These are phyloP conservation scores for Aethes cnicana DNA, from an alignment of 2,888 invertebrate genomes.

Conservation along the genomic window DNA sequence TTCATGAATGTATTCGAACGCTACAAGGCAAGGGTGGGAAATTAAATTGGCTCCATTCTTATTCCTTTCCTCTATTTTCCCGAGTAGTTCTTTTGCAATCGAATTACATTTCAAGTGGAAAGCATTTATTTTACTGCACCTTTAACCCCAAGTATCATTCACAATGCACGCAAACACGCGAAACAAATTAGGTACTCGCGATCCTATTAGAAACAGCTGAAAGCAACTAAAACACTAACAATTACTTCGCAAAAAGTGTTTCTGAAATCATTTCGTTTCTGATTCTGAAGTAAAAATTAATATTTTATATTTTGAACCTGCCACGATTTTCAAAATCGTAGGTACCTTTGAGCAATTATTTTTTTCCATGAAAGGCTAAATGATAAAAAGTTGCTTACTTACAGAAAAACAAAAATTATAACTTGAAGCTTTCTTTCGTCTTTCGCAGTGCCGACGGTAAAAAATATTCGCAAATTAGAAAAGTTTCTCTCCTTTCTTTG, in stretches of 20 bases:
- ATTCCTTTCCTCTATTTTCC: conserved; percentile 64
- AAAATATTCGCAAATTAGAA: conserved; percentile 74
- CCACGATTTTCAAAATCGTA: too few relatives aligned
- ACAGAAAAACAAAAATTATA: conserved; percentile 70
- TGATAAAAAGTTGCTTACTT: conserved; percentile 60
- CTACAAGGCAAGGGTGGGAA: too few relatives aligned
- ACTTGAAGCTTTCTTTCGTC: conserved; percentile 69
- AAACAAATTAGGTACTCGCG: conserved; percentile 39
- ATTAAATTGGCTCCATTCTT: too few relatives aligned
- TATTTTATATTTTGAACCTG: too few relatives aligned
- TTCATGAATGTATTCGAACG: too few relatives aligned
- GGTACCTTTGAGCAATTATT: neutral
- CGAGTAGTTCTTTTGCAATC: conserved; percentile 64
- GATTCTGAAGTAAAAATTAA: too few relatives aligned
- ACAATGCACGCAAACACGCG: conserved; percentile 77
- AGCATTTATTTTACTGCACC: conserved; percentile 79
- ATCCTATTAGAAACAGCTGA: conserved; percentile 6
- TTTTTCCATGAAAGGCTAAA: conserved; percentile 42
- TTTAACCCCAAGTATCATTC: conserved; percentile 59
- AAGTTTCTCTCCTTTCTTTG: conserved; percentile 64
- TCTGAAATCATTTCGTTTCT: too few relatives aligned
- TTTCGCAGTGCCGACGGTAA: conserved; percentile 61
- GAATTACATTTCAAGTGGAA: conserved; percentile 70
- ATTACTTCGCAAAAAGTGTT: too few relatives aligned
- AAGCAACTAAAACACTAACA: too few relatives aligned